Conservation (phyloP, 2,113 vertebrate genomes). For the Euleptes europaea region DNA sequence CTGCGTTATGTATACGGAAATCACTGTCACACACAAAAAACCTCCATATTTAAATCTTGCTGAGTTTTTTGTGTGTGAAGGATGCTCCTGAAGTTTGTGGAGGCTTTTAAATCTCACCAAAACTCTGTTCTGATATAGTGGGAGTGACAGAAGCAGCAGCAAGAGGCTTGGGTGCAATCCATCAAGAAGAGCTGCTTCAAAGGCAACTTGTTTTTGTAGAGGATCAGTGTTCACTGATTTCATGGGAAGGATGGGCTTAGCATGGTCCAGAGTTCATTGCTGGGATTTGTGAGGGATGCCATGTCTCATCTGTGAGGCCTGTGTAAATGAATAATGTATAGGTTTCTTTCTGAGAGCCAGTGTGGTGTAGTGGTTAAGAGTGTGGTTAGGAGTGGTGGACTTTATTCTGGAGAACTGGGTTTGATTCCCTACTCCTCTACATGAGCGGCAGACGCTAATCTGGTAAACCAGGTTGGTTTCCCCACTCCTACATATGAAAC, state of each 20-base stretch:
- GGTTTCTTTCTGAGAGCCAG: not conserved
- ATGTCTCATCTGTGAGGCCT: not conserved
- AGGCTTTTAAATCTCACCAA: constrained; percentile 28
- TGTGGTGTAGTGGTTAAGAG: too few relatives aligned
- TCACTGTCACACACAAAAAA: constrained; percentile 15
- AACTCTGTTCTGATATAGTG: constrained; percentile 11
- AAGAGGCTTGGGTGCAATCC: not conserved
- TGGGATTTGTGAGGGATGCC: not conserved
- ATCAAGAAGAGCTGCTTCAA: not conserved
- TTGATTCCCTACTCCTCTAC: too few relatives aligned
- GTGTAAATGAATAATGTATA: not conserved
- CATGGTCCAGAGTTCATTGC: not conserved
- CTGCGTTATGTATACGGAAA: constrained; percentile 34
- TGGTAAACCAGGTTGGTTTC: too few relatives aligned
- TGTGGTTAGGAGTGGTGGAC: too few relatives aligned
- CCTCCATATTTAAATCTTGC: not conserved
- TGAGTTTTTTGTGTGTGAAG: constrained; percentile 4
- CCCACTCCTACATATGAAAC: too few relatives aligned
- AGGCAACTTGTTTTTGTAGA: not conserved
- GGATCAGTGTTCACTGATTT: not conserved
- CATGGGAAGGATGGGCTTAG: not conserved
- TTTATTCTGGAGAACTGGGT: too few relatives aligned
- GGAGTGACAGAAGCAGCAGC: not conserved
- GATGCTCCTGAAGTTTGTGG: constrained; percentile 3
- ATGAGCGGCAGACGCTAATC: too few relatives aligned